A percentile compares a stretch with the other conserved stretches of the same genome.
These are phyloP conservation scores for Panulirus ornatus DNA, from an alignment of 1,140 invertebrate genomes.

Conservation along the genomic window DNA sequence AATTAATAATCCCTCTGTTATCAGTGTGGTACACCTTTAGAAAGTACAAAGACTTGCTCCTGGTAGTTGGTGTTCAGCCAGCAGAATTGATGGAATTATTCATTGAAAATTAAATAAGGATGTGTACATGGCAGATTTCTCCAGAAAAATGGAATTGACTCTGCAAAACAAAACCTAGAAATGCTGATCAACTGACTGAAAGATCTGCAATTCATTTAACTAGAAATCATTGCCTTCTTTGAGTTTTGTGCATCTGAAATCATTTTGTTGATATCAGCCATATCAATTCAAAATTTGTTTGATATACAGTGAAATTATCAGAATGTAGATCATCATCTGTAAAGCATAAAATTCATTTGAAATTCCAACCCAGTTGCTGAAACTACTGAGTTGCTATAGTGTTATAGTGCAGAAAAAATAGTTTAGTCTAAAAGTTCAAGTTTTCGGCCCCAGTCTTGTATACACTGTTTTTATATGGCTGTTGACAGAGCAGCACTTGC, in stretches of 20 bases:
- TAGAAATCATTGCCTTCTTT: too few relatives aligned
- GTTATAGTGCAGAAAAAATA: too few relatives aligned
- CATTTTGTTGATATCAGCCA: too few relatives aligned
- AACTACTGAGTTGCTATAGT: too few relatives aligned
- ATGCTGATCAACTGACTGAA: background rate
- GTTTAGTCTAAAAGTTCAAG: too few relatives aligned
- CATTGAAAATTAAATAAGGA: background rate
- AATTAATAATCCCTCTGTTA: constrained; percentile 17
- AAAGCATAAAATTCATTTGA: too few relatives aligned
- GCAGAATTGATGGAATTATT: constrained; percentile 11
- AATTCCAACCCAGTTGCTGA: too few relatives aligned
- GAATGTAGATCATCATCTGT: too few relatives aligned
- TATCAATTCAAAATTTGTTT: too few relatives aligned
- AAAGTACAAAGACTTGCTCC: constrained; percentile 69
- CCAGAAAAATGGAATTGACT: background rate
- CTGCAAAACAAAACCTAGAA: background rate
- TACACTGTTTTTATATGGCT: background rate
- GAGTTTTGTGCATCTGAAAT: background rate
- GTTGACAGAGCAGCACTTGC: background rate
- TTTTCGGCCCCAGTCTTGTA: too few relatives aligned
- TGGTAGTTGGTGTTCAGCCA: constrained; percentile 43
- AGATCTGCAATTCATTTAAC: background rate
- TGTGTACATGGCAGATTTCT: background rate
- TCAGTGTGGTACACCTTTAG: constrained; percentile 64
- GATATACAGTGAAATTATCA: too few relatives aligned